Conservation (phyloP, 2,888 invertebrate genomes). For the Terebella lapidaria region DNA sequence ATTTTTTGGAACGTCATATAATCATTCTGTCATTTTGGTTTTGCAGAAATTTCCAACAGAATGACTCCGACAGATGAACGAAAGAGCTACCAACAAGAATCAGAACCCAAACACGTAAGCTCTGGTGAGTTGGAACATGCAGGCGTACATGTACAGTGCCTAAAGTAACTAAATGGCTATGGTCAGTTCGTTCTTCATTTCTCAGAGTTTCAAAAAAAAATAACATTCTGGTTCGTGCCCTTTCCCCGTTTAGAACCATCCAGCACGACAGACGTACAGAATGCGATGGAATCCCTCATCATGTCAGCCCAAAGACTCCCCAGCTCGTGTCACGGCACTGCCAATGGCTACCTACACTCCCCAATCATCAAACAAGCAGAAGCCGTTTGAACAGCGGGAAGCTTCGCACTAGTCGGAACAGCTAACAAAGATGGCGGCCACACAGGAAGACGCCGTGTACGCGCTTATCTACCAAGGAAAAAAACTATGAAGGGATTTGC, state of each 20-base stretch:
- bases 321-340: conserved; percentile 12
- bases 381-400: conserved; percentile 15
- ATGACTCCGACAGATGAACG: not conserved
- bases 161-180: too few relatives aligned
- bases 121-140: too few relatives aligned
- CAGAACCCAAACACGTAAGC: not conserved
- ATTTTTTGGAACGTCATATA: not conserved
- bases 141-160: too few relatives aligned
- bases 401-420: too few relatives aligned
- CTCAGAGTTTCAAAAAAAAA: too few relatives aligned
- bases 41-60: not conserved
- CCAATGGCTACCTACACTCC: conserved; percentile 19
- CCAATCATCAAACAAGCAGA: conserved; percentile 17
- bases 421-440: too few relatives aligned
- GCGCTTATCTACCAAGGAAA: too few relatives aligned
- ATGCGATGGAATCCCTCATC: conserved; percentile 17
- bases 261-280: conserved; percentile 9
- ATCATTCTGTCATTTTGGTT: not conserved
- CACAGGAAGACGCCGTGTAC: too few relatives aligned
- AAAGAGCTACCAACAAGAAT: not conserved
- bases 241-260: too few relatives aligned
- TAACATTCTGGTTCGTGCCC: too few relatives aligned
- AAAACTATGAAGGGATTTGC: too few relatives aligned
- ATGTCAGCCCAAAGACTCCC: conserved; percentile 4
- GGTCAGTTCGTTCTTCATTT: too few relatives aligned